These are phyloP conservation scores for Chitala chitala DNA, from an alignment of 2,113 vertebrate genomes.

Conservation along the genomic window DNA sequence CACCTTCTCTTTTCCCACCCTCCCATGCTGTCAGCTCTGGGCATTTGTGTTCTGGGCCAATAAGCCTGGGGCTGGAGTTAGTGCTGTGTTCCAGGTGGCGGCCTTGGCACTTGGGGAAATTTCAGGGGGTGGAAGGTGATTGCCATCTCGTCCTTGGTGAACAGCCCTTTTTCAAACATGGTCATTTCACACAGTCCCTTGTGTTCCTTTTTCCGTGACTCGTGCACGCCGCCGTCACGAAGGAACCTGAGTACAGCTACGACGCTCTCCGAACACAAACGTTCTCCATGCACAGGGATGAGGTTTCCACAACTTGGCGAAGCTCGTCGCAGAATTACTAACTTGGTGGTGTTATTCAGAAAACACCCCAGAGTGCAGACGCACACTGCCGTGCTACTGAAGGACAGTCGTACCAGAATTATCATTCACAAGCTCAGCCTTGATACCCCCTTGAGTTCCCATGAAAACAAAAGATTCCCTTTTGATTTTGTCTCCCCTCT, in stretches of 20 bases:
- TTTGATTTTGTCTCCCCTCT: slow-evolving; percentile 17
- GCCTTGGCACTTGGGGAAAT: slow-evolving; percentile 51
- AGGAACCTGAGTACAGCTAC: slow-evolving; percentile 3
- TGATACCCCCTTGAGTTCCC: slow-evolving; percentile 30
- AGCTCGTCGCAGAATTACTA: background rate
- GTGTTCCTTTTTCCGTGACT: slow-evolving; percentile 35
- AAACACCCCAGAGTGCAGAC: background rate
- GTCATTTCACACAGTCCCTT: slow-evolving; percentile 65
- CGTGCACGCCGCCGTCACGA: slow-evolving; percentile 26
- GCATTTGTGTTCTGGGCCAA: slow-evolving; percentile 52
- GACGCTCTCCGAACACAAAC: background rate
- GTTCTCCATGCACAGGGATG: background rate
- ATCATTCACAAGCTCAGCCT: background rate
- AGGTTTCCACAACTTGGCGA: background rate
- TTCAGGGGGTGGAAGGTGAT: slow-evolving; percentile 28
- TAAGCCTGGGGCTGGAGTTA: slow-evolving; percentile 58
- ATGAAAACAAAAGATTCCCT: slow-evolving; percentile 33
- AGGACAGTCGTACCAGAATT: background rate
- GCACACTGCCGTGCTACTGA: background rate
- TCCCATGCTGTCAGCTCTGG: slow-evolving; percentile 36
- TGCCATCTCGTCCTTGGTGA: too few relatives aligned
- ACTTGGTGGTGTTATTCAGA: background rate
- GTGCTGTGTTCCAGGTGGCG: slow-evolving; percentile 61
- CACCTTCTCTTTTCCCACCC: slow-evolving; percentile 32
- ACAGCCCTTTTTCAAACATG: slow-evolving; percentile 41